phyloP scores from a whole-genome alignment of 2,888 invertebrate genomes.

The Quadroppia sp. region DNA sequence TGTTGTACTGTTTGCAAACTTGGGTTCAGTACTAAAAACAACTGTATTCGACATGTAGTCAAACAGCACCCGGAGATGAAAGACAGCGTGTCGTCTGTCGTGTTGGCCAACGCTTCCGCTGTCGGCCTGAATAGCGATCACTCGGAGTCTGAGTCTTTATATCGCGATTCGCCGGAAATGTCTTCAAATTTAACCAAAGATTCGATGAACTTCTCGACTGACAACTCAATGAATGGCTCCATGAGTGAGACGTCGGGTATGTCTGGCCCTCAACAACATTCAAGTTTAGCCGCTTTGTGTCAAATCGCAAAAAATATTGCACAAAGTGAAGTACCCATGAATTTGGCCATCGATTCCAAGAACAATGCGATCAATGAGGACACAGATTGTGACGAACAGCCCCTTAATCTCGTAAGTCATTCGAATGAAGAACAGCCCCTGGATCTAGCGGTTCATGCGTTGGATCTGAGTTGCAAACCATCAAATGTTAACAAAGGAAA shows the following conservation, averaged over 20 bases:
- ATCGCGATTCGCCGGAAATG: constrained; percentile 25
- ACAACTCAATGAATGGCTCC: constrained; percentile 20
- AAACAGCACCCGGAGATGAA: constrained; percentile 53
- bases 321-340: constrained; percentile 3
- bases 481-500: constrained; percentile 2
- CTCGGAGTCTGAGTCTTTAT: constrained; percentile 35
- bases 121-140: constrained; percentile 16
- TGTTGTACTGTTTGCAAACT: constrained; percentile 53
- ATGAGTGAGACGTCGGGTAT: not conserved
- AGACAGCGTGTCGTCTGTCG: constrained; percentile 40
- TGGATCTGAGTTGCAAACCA: constrained; percentile 73
- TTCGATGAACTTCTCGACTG: not conserved
- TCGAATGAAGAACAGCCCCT: constrained; percentile 49
- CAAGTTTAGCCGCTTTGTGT: constrained; percentile 41
- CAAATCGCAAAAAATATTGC: constrained; percentile 30
- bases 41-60: constrained; percentile 53
- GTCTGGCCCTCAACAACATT: constrained; percentile 10
- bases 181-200: constrained; percentile 8
- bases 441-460: constrained; percentile 59
- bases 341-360: not conserved
- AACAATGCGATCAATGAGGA: constrained; percentile 53
- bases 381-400: constrained; percentile 54
- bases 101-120: constrained; percentile 1
- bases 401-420: constrained; percentile 59
- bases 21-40: constrained; percentile 54